Percentiles rank a stretch among this genome's conserved stretches.
These are phyloP conservation scores for Norana najaformis DNA, from an alignment of 2,888 invertebrate species.

Conservation along the genomic window DNA sequence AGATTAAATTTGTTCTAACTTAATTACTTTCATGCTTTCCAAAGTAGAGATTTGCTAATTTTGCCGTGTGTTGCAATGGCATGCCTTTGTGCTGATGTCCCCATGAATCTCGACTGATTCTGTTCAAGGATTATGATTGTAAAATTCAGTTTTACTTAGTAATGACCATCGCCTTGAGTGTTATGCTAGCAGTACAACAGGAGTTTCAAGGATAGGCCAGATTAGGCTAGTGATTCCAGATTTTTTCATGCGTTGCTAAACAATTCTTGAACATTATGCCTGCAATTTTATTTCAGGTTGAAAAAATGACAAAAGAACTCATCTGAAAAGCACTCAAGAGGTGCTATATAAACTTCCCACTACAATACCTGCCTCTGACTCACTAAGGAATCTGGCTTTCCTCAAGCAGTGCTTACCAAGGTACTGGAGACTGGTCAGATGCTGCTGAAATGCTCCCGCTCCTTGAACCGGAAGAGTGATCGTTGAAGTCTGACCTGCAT, in stretches of 20 bases:
- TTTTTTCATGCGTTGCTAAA: background rate
- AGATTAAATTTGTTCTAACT: too few relatives aligned
- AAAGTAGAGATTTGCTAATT: too few relatives aligned
- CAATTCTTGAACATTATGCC: background rate
- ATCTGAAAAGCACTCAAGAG: background rate
- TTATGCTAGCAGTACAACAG: background rate
- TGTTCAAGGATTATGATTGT: background rate
- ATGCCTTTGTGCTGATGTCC: background rate
- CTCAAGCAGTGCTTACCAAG: slow-evolving; percentile 5
- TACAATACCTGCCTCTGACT: background rate
- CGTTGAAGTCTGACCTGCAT: slow-evolving; percentile 79
- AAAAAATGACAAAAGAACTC: too few relatives aligned
- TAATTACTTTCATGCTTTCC: too few relatives aligned
- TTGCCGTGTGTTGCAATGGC: too few relatives aligned
- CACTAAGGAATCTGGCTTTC: background rate
- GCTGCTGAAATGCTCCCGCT: slow-evolving; percentile 64
- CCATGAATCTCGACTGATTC: background rate
- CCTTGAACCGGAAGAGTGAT: slow-evolving; percentile 74
- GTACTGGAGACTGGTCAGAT: slow-evolving; percentile 44
- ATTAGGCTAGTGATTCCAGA: background rate
- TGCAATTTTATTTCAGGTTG: background rate
- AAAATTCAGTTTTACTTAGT: background rate
- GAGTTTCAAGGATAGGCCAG: background rate
- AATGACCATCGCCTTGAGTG: background rate
- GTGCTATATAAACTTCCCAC: background rate